These are phyloP conservation scores for Saturnia japonica DNA, from an alignment of 2,888 invertebrate species.

Conservation along the genomic window DNA sequence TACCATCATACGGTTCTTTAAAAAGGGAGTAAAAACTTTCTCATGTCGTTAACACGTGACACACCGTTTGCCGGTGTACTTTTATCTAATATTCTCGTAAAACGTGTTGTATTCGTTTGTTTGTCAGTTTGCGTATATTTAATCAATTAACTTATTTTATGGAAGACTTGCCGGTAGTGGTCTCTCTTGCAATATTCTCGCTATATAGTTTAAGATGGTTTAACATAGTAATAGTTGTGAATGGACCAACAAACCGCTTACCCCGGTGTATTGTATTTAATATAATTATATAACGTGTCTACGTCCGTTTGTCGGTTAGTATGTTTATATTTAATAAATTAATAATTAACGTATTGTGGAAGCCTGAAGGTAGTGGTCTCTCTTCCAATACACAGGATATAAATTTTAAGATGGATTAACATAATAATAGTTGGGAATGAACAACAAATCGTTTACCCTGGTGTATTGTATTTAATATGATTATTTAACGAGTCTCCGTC, in stretches of 20 bases:
- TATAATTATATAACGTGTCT: background rate
- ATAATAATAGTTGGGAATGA: no score
- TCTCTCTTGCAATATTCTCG: no score
- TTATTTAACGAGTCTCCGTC: background rate
- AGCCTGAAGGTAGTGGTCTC: no score
- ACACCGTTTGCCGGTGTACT: background rate
- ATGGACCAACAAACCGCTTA: background rate
- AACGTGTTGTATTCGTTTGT: background rate
- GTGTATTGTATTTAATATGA: no score
- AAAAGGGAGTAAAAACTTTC: background rate
- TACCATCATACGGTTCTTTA: background rate
- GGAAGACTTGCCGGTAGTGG: no score
- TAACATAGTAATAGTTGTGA: background rate
- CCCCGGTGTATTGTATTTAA: background rate
- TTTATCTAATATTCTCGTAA: background rate
- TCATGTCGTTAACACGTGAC: background rate
- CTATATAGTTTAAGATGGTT: background rate
- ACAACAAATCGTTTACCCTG: no score
- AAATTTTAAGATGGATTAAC: no score
- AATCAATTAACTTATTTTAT: no score
- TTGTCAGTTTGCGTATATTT: background rate
- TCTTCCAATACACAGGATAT: no score
- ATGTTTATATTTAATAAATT: background rate
- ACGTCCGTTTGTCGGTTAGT: background rate
- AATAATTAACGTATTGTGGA: no score